Conservation (phyloP, 2,888 invertebrate genomes). For the Sinotaia quadrata region DNA sequence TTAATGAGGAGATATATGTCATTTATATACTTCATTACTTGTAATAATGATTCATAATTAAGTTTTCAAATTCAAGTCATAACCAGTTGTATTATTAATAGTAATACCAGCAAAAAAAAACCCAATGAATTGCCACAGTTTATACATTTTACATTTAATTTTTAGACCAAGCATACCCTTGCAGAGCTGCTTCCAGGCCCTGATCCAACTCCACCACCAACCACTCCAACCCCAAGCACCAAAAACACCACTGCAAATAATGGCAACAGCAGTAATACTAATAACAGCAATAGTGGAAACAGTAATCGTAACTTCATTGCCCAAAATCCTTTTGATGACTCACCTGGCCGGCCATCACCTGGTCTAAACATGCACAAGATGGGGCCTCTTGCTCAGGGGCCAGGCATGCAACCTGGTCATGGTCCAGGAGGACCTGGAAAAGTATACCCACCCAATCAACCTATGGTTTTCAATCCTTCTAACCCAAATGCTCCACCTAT, state of each 20-base stretch:
- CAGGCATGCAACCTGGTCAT: constrained; percentile 25
- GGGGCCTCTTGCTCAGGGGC: background rate
- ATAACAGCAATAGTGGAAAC: background rate
- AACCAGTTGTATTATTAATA: too few relatives aligned
- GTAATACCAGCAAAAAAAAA: too few relatives aligned
- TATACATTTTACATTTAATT: constrained; percentile 8
- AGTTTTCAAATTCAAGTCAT: too few relatives aligned
- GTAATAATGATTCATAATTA: too few relatives aligned
- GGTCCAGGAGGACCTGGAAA: constrained; percentile 49
- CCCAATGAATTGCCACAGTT: too few relatives aligned
- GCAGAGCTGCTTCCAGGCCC: constrained; percentile 45
- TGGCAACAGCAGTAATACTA: constrained; percentile 6
- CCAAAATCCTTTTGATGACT: constrained; percentile 47
- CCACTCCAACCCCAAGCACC: constrained; percentile 33
- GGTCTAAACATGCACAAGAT: constrained; percentile 30
- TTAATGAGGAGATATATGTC: too few relatives aligned
- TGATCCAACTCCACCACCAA: constrained; percentile 39
- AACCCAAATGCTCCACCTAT: constrained; percentile 99
- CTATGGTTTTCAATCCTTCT: constrained; percentile 98
- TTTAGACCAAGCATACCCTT: constrained; percentile 43
- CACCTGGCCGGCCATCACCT: constrained; percentile 22
- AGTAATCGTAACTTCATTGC: constrained; percentile 32
- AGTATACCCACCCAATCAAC: constrained; percentile 92
- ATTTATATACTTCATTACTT: too few relatives aligned
- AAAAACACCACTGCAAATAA: constrained; percentile 5